A percentile compares a stretch with the other conserved stretches of the same genome.
Conservation (phyloP, 2,888 invertebrate genomes). For the Caenorhabditis sp. region DNA sequence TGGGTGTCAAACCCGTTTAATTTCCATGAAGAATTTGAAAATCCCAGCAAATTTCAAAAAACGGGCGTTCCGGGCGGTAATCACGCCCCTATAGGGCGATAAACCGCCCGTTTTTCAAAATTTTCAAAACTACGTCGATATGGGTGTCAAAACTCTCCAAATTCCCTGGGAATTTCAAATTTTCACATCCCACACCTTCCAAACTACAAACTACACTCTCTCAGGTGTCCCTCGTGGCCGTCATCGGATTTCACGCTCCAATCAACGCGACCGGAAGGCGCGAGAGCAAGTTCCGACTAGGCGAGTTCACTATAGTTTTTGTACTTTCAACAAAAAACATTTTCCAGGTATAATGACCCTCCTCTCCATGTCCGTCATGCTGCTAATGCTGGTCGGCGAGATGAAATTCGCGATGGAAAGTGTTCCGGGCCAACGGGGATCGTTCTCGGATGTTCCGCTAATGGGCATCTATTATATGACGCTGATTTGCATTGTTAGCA, state of each 20-base stretch:
- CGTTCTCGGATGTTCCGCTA: constrained; percentile 85
- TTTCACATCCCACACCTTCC: no score
- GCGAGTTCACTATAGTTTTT: constrained; percentile 16
- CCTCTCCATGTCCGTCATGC: constrained; percentile 85
- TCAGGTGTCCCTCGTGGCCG: constrained; percentile 85
- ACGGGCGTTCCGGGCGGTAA: no score
- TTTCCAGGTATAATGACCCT: constrained; percentile 84
- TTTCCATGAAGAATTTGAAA: not conserved
- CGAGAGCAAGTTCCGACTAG: constrained; percentile 83
- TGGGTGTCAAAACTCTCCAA: no score
- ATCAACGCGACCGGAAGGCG: constrained; percentile 84
- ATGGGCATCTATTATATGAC: constrained; percentile 84
- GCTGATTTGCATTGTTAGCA: constrained; percentile 78
- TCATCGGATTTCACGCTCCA: constrained; percentile 85
- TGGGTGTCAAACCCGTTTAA: no score
- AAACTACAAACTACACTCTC: constrained; percentile 29
- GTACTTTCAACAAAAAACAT: constrained; percentile 21
- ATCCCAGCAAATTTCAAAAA: no score
- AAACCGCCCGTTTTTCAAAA: no score
- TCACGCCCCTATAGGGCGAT: no score
- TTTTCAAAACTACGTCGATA: no score
- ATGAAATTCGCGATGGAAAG: constrained; percentile 84
- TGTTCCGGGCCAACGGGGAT: constrained; percentile 82
- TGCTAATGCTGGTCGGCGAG: constrained; percentile 85
- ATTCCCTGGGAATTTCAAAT: no score